Conservation (phyloP, 2,797 vertebrate species). For the Schizopygopsis pylzovi region DNA sequence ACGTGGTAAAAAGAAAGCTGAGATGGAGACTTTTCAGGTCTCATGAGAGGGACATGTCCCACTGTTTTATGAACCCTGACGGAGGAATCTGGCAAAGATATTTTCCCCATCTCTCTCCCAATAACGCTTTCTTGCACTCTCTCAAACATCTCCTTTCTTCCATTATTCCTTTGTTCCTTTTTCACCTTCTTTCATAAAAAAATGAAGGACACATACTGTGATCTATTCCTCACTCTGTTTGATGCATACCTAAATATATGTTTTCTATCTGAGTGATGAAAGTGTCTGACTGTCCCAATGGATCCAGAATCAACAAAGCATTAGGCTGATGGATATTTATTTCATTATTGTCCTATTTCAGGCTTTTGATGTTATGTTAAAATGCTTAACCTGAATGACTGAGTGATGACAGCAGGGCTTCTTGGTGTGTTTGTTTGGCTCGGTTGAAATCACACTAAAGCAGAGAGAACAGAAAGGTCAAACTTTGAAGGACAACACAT, state of each 20-base stretch:
- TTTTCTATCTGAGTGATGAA: slow-evolving; percentile 36
- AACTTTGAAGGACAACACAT: background rate
- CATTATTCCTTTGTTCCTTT: background rate
- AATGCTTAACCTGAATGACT: slow-evolving; percentile 34
- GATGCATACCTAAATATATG: slow-evolving; percentile 30
- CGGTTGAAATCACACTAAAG: slow-evolving; percentile 28
- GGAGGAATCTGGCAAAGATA: background rate
- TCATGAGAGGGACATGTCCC: slow-evolving; percentile 36
- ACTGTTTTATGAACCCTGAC: slow-evolving; percentile 28
- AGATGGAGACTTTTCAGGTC: slow-evolving; percentile 40
- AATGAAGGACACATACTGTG: slow-evolving; percentile 22
- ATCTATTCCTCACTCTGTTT: slow-evolving; percentile 29
- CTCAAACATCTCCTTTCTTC: slow-evolving; percentile 17
- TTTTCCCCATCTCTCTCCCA: slow-evolving; percentile 9
- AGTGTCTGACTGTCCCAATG: slow-evolving; percentile 10
- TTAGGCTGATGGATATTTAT: slow-evolving; percentile 34
- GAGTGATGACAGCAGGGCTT: slow-evolving; percentile 35
- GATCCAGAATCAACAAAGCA: slow-evolving; percentile 42
- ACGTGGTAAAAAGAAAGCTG: slow-evolving; percentile 31
- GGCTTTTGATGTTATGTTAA: slow-evolving; percentile 33
- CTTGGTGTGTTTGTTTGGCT: slow-evolving; percentile 24
- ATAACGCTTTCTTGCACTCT: background rate
- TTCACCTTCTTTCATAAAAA: background rate
- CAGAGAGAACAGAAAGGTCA: slow-evolving; percentile 24
- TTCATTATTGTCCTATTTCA: slow-evolving; percentile 35